Evolutionary conservation across 1,140 invertebrate genomes (phyloP), one percentile per base, ranked within the genome.

Genomic region (Caerostris darwini): DNA sequence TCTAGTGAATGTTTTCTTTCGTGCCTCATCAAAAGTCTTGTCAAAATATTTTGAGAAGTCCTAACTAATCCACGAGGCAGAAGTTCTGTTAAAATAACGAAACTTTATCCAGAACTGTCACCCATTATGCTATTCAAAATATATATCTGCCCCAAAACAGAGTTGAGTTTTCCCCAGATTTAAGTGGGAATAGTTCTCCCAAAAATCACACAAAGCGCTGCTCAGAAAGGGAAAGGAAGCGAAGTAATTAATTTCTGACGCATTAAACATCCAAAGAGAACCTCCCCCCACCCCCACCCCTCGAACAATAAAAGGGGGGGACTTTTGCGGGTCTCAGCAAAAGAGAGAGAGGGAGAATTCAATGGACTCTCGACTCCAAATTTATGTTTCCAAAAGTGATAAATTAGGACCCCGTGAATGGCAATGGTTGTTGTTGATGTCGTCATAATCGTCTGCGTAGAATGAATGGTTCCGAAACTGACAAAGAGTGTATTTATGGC

Each of bases 361-460:
- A 77, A 77, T 77, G 69, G 61, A 5, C 69, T 77, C 69, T 34
- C 7, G 69, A 64, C 61, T 17, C 34, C 7, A 77, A 77, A 77
- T 19, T 77, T 77, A 7, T 77, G 69, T 77, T 34, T 77, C 7
- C 7, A 19, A 12, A 10, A 71, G 69, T 71, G 69, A 71, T 71
- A 71, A 71, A 71, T 71, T 71, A 71, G 69, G 10, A 34, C 50
- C 50, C 69, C 19, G 19, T 71, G 69, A 71, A 71, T 71, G 69
- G 69, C 69, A 71, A 71, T 71, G 34, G 69, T 71, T 71, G 19
- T 71, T 71, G 69, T 71, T 71, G 69, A 71, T 71, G 69, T 71
- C 69, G 69, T 71, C 61, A 71, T 71, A 71, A 71, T 71, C 34
- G 69, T 71, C 19, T 71, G 69, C 69, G 69, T 53, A 10, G 69